A percentile compares a stretch with the other conserved stretches of the same genome.
These are phyloP conservation scores for Holothuria leucospilota DNA, from an alignment of 53 echinoderm and acorn worm genomes.

Conservation along the genomic window DNA sequence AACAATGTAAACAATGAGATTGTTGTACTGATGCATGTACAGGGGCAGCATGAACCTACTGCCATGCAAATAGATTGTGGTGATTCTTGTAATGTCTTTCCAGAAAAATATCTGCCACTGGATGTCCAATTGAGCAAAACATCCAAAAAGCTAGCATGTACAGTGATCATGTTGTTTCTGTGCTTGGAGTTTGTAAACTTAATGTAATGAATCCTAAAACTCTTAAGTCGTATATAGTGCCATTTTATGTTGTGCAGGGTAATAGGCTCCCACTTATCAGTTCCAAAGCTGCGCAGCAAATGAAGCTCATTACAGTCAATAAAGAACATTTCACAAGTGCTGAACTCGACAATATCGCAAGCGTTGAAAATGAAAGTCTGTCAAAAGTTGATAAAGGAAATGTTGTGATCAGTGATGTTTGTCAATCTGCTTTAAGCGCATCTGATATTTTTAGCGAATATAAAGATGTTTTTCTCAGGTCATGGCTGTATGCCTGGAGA, in stretches of 20 bases:
- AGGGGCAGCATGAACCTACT: slow-evolving; percentile 10
- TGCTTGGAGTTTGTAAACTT: slow-evolving; percentile 39
- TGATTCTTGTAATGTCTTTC: slow-evolving; percentile 34
- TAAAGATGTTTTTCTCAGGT: slow-evolving; percentile 51
- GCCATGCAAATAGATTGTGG: slow-evolving; percentile 52
- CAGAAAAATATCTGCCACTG: slow-evolving; percentile 2
- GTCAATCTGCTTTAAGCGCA: background rate
- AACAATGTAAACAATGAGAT: background rate
- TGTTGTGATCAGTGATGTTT: too few relatives aligned
- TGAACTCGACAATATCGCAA: background rate
- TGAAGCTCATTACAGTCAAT: slow-evolving; percentile 46
- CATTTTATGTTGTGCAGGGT: slow-evolving; percentile 18
- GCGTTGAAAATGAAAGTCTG: too few relatives aligned
- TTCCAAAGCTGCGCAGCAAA: slow-evolving; percentile 28
- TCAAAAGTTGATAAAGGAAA: too few relatives aligned
- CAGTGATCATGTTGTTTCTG: slow-evolving; percentile 9
- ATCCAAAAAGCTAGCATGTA: slow-evolving; percentile 20
- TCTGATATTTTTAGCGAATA: background rate
- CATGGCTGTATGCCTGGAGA: slow-evolving; percentile 57
- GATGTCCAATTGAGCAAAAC: background rate
- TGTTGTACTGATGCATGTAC: slow-evolving; percentile 15
- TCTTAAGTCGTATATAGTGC: slow-evolving; percentile 43
- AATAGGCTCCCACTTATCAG: slow-evolving; percentile 44
- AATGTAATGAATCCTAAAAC: slow-evolving; percentile 57
- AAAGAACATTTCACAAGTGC: slow-evolving; percentile 32